Evolutionary conservation across 2,113 vertebrate species (phyloP).

Genomic region (Hystrix cristata): DNA sequence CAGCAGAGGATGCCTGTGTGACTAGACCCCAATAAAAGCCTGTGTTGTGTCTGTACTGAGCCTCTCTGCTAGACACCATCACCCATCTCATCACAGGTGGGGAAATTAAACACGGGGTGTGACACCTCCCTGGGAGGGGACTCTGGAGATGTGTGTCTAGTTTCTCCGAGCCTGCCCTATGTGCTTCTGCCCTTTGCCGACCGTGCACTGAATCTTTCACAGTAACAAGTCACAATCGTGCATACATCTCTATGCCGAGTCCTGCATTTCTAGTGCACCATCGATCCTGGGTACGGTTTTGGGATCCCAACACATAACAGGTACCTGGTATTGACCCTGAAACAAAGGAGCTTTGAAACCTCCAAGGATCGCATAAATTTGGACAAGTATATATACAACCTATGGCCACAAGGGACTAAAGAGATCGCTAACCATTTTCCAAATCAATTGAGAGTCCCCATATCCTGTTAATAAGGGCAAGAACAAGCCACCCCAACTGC

Average conservation of each 20-base stretch:
- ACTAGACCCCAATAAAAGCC: not conserved
- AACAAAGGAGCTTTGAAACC: not conserved
- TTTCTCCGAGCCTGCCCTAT: not conserved
- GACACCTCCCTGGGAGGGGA: not conserved
- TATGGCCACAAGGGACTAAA: not conserved
- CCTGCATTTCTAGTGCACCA: not conserved
- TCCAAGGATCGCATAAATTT: not conserved
- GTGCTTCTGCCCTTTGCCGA: not conserved
- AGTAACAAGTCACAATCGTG: not conserved
- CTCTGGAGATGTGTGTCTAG: not conserved
- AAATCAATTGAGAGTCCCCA: not conserved
- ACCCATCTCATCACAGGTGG: not conserved
- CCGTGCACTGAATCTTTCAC: not conserved
- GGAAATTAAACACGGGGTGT: not conserved
- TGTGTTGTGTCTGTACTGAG: not conserved
- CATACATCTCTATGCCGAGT: too few species aligned
- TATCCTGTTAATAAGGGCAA: not conserved
- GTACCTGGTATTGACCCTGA: not conserved
- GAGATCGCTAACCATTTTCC: not conserved
- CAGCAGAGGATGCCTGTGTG: not conserved
- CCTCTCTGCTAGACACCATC: not conserved
- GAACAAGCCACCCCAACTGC: not conserved
- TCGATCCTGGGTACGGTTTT: not conserved
- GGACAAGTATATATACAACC: not conserved
- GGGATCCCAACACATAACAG: not conserved